Conservation (phyloP, 2,888 invertebrate species). For the Drosophila paramelanica region DNA sequence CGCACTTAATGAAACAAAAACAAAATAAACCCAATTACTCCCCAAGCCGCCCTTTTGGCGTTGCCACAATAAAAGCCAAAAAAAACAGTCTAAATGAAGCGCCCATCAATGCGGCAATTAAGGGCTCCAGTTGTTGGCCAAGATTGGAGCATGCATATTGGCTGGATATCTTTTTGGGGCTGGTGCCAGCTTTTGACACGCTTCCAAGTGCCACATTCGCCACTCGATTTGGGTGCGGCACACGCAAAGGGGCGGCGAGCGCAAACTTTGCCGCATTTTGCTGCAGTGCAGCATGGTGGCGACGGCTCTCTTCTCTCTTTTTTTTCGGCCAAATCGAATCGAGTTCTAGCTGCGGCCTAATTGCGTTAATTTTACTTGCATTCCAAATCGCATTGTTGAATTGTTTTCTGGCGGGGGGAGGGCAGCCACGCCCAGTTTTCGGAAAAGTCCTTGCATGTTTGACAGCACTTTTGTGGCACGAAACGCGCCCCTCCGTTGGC, state of each 20-base stretch:
- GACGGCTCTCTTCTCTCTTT: conserved; percentile 20
- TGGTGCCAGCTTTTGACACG: conserved; percentile 67
- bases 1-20: conserved; percentile 52
- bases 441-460: conserved; percentile 60
- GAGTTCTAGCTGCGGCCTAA: conserved; percentile 66
- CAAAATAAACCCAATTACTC: conserved; percentile 26
- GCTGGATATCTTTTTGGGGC: conserved; percentile 11
- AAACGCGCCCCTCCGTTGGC: conserved; percentile 9
- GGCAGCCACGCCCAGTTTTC: neutral
- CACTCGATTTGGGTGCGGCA: conserved; percentile 67
- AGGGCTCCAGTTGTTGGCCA: conserved; percentile 27
- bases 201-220: conserved; percentile 56
- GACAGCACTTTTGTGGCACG: conserved; percentile 63
- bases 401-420: conserved; percentile 42
- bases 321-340: conserved; percentile 39
- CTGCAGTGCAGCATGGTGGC: conserved; percentile 60
- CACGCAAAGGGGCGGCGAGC: conserved; percentile 62
- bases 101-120: conserved; percentile 65
- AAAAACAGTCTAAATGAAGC: conserved; percentile 46
- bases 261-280: conserved; percentile 37
- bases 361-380: conserved; percentile 78
- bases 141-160: conserved; percentile 20
- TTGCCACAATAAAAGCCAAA: conserved; percentile 6
- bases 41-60: neutral
- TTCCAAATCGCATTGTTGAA: conserved; percentile 61